phyloP scores from a whole-genome alignment of 2,797 vertebrate species.

The Coregonus sp. region DNA sequence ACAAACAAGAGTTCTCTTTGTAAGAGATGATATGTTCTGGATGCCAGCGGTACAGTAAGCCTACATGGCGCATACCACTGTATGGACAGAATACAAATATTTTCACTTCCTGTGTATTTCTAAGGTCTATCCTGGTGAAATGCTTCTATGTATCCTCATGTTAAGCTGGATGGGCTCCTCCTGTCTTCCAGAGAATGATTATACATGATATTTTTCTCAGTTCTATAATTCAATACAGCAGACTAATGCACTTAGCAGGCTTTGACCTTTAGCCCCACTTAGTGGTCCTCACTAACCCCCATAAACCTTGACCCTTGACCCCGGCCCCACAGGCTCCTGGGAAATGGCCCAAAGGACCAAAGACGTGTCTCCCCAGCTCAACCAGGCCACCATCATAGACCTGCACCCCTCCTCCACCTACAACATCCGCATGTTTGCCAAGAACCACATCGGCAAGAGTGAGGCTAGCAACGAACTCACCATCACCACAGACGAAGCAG shows the following conservation, averaged over 20 bases:
- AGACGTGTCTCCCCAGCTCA: conserved; percentile 97
- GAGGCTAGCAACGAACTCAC: conserved; percentile 98
- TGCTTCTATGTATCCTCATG: not conserved
- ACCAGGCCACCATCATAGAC: conserved; percentile 99
- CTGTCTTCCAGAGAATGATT: conserved; percentile 84
- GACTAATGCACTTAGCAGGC: conserved; percentile 50
- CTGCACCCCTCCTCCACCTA: conserved; percentile 97
- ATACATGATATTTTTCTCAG: conserved; percentile 67
- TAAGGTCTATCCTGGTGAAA: not conserved
- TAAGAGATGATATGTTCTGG: not conserved
- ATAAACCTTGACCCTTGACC: conserved; percentile 73
- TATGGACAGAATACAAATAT: not conserved
- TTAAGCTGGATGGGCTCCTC: conserved; percentile 13
- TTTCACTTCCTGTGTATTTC: not conserved
- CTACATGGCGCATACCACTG: not conserved
- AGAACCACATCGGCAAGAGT: conserved; percentile 97
- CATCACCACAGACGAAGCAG: conserved; percentile 97
- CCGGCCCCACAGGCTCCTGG: conserved; percentile 85
- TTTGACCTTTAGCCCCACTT: conserved; percentile 55
- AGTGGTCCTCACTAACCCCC: conserved; percentile 58
- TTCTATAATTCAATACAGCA: conserved; percentile 32
- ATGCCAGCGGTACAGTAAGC: too few species aligned
- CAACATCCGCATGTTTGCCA: conserved; percentile 98
- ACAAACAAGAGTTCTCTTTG: not conserved
- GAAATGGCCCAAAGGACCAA: conserved; percentile 98